These are phyloP conservation scores for Cosmia pyralina DNA, from an alignment of 2,888 invertebrate genomes.

Conservation along the genomic window DNA sequence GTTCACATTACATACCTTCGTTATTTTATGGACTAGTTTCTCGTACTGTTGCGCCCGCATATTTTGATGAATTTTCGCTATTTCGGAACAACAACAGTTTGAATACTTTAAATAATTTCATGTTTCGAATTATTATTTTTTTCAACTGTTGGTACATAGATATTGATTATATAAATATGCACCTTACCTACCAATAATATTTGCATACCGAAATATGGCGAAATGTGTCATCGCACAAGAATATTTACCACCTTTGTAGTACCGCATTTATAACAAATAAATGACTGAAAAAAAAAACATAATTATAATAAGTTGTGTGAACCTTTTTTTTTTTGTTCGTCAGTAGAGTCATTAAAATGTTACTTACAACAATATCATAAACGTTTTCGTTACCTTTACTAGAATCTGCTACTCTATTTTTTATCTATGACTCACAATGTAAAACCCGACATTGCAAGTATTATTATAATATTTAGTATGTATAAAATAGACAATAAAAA, in stretches of 20 bases:
- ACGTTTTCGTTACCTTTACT: constrained; percentile 37
- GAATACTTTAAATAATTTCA: no score
- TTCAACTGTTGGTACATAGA: no score
- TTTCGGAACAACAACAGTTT: not conserved
- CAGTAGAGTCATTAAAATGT: constrained; percentile 27
- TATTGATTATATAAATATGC: no score
- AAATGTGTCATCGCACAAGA: no score
- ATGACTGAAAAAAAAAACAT: no score
- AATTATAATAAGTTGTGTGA: constrained; percentile 12
- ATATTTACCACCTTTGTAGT: no score
- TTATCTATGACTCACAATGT: constrained; percentile 59
- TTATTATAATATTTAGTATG: constrained; percentile 64
- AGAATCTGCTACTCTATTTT: constrained; percentile 40
- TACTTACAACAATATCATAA: constrained; percentile 35
- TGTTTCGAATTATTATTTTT: no score
- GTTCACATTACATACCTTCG: constrained; percentile 60
- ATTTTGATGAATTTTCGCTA: not conserved
- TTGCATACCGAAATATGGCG: no score
- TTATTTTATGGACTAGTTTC: constrained; percentile 45
- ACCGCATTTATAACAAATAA: no score
- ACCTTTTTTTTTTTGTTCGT: constrained; percentile 10
- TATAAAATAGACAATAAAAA: constrained; percentile 65
- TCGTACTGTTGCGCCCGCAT: constrained; percentile 20
- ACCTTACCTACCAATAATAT: no score
- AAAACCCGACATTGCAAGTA: constrained; percentile 61